Percentiles rank a stretch among this genome's conserved stretches.
These are phyloP conservation scores for Falco biarmicus DNA, from an alignment of 2,797 vertebrate species.

Conservation along the genomic window DNA sequence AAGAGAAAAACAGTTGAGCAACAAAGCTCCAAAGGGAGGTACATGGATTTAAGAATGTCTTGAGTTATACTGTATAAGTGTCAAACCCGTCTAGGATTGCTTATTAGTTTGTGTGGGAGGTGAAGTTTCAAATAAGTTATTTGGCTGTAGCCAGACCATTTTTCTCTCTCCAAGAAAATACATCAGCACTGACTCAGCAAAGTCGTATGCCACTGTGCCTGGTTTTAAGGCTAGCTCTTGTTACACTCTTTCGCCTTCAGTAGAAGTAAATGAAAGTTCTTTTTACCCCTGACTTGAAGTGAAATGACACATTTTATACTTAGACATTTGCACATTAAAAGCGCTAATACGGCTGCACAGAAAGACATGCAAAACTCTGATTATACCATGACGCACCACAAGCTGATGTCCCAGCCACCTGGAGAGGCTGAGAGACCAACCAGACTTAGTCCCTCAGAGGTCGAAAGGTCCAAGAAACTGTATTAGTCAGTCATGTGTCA, in stretches of 20 bases:
- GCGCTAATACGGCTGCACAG: neutral
- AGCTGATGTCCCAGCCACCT: constrained; percentile 31
- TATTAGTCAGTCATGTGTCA: constrained; percentile 63
- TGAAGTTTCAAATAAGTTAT: constrained; percentile 1
- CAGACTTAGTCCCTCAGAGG: constrained; percentile 18
- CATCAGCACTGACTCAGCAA: constrained; percentile 38
- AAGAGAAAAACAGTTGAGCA: neutral
- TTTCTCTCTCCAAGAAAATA: constrained; percentile 33
- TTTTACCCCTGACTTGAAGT: neutral
- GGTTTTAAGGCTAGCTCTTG: neutral
- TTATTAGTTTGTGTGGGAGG: constrained; percentile 42
- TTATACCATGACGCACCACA: neutral
- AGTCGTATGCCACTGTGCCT: neutral
- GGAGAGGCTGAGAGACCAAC: constrained; percentile 6
- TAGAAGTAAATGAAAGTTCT: neutral
- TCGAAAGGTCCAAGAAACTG: constrained; percentile 61
- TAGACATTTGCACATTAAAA: neutral
- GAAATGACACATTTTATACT: constrained; percentile 3
- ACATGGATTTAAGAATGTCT: constrained; percentile 1
- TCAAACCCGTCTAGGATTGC: neutral
- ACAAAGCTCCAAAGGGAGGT: constrained; percentile 11
- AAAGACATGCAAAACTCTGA: neutral
- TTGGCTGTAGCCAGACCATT: constrained; percentile 9
- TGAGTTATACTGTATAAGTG: constrained; percentile 30
- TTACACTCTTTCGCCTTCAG: neutral